A percentile compares a stretch with the other conserved stretches of the same genome.
phyloP scores from a whole-genome alignment of 1,140 invertebrate species.

The Camponotus pennsylvanicus region DNA sequence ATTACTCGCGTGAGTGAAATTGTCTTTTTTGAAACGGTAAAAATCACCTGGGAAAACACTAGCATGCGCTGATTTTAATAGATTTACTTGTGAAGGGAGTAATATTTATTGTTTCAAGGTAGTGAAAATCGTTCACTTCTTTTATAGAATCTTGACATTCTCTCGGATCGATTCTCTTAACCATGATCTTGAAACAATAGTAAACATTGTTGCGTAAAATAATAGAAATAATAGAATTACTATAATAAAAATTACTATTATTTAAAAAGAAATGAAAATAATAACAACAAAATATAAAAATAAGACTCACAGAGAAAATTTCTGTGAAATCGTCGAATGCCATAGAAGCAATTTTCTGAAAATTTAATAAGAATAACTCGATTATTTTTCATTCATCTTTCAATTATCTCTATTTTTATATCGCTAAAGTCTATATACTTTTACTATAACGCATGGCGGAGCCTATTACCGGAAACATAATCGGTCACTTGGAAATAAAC shows the following conservation, averaged over 20 bases:
- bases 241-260: not conserved
- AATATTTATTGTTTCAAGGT: constrained; percentile 14
- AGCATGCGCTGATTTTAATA: not conserved
- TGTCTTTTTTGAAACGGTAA: constrained; percentile 24
- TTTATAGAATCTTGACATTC: constrained; percentile 6
- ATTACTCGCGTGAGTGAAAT: constrained; percentile 69
- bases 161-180: not conserved
- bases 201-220: not conserved
- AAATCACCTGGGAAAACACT: constrained; percentile 9
- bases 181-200: constrained; percentile 13
- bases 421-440: not conserved
- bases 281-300: not conserved
- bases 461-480: constrained; percentile 43
- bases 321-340: not conserved
- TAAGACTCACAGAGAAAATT: not conserved
- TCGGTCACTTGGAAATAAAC: constrained; percentile 13
- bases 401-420: not conserved
- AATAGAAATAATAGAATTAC: not conserved
- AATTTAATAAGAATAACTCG: not conserved
- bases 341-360: not conserved
- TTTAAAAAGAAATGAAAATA: not conserved
- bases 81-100: not conserved
- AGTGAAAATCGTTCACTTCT: constrained; percentile 4
- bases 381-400: not conserved
- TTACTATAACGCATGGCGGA: not conserved